phyloP scores from a whole-genome alignment of 2,113 vertebrate genomes.

The Nibea albiflora region DNA sequence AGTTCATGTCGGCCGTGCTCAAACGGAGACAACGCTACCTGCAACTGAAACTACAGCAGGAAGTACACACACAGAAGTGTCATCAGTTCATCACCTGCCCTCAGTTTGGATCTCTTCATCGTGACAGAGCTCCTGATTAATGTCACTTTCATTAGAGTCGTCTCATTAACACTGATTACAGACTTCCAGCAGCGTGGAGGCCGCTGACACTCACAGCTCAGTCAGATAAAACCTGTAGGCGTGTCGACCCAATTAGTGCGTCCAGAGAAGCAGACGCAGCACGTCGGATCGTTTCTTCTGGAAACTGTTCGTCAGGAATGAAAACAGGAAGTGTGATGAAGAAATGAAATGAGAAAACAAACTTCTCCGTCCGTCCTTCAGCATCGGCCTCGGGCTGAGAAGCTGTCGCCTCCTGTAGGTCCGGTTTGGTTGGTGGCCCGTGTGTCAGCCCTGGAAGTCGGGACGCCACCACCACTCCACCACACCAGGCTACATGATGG shows the following conservation, averaged over 20 bases:
- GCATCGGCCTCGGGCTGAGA: slow-evolving; percentile 42
- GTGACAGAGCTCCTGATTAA: slow-evolving; percentile 32
- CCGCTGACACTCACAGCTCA: slow-evolving; percentile 18
- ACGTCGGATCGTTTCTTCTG: background rate
- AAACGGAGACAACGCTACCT: too few species aligned
- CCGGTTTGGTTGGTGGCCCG: slow-evolving; percentile 14
- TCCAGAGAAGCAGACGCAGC: slow-evolving; percentile 1
- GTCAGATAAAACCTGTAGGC: slow-evolving; percentile 16
- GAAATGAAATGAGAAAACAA: background rate
- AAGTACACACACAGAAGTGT: background rate
- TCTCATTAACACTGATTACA: slow-evolving; percentile 33
- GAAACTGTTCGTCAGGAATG: background rate
- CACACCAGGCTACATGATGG: slow-evolving; percentile 85
- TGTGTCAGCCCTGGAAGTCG: slow-evolving; percentile 3
- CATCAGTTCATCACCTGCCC: too few species aligned
- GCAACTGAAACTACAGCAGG: too few species aligned
- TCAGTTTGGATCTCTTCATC: slow-evolving; percentile 21
- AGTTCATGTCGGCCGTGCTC: too few species aligned
- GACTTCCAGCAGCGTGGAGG: slow-evolving; percentile 19
- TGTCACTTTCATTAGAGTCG: slow-evolving; percentile 51
- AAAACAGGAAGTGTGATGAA: background rate
- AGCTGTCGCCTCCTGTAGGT: slow-evolving; percentile 18
- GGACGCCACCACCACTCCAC: background rate
- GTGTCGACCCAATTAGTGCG: slow-evolving; percentile 13
- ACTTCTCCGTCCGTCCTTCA: slow-evolving; percentile 19